Percentiles rank a stretch among this genome's conserved stretches.
phyloP scores from a whole-genome alignment of 2,888 invertebrate species.

The Drosophila pegasa region DNA sequence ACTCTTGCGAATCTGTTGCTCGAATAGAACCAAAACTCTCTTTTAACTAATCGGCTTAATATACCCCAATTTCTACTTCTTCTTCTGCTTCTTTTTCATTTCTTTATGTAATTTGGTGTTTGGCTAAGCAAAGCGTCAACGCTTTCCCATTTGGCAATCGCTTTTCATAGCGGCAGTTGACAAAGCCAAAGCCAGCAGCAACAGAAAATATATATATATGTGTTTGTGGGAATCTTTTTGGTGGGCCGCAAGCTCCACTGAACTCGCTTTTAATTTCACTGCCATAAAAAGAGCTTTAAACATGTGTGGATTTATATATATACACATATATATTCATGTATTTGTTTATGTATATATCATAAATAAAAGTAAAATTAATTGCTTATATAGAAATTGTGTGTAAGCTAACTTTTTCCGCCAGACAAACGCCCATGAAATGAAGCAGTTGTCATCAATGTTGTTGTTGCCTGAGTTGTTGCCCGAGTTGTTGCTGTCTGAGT shows the following conservation, averaged over 20 bases:
- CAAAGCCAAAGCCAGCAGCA: conserved; percentile 2
- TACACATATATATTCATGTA: background rate
- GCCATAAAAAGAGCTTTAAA: conserved; percentile 20
- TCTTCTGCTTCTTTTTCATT: background rate
- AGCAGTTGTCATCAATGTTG: conserved; percentile 41
- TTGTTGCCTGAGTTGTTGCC: conserved; percentile 6
- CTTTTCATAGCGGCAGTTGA: conserved; percentile 3
- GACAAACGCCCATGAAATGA: conserved; percentile 40
- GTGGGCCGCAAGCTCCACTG: conserved; percentile 10
- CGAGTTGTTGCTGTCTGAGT: background rate
- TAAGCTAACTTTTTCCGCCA: conserved; percentile 41
- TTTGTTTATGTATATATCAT: conserved; percentile 17
- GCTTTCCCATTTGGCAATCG: conserved; percentile 7
- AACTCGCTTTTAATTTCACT: conserved; percentile 47
- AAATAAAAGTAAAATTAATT: conserved; percentile 61
- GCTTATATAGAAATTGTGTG: conserved; percentile 45
- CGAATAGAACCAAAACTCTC: conserved; percentile 1
- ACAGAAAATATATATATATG: background rate
- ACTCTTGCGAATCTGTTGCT: no score
- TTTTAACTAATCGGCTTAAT: background rate
- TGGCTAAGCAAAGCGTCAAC: background rate
- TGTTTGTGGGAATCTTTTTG: conserved; percentile 19
- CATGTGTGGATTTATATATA: background rate
- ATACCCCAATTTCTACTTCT: background rate
- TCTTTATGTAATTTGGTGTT: background rate